These are phyloP conservation scores for Teinopalpus imperialis DNA, from an alignment of 2,888 invertebrate species.

Conservation along the genomic window DNA sequence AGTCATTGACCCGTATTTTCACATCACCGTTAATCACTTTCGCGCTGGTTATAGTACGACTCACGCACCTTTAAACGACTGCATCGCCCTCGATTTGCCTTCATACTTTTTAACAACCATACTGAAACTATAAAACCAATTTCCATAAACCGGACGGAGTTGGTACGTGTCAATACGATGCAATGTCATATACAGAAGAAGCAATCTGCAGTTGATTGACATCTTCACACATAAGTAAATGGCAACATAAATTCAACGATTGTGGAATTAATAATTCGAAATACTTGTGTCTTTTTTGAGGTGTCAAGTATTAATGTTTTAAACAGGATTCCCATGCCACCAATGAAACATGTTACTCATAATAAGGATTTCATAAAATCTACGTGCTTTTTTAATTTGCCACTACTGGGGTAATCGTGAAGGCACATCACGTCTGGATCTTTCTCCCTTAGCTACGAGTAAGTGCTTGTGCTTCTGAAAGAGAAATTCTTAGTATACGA, in stretches of 20 bases:
- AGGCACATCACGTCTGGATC: conserved; percentile 60
- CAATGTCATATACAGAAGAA: conserved; percentile 8
- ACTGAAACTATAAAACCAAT: conserved; percentile 17
- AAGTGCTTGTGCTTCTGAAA: conserved; percentile 30
- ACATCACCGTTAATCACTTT: conserved; percentile 68
- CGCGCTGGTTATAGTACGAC: conserved; percentile 43
- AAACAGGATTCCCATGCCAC: too few relatives aligned
- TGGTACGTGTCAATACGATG: conserved; percentile 13
- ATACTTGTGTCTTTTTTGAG: conserved; percentile 7
- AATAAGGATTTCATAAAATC: background rate
- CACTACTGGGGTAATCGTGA: conserved; percentile 41
- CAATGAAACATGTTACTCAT: too few relatives aligned
- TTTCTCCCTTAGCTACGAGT: conserved; percentile 35
- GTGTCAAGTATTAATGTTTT: conserved; percentile 13
- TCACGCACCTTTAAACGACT: conserved; percentile 42
- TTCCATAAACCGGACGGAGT: conserved; percentile 7
- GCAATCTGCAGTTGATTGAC: conserved; percentile 20
- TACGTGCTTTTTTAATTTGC: too few relatives aligned
- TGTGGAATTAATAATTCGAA: conserved; percentile 5
- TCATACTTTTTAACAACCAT: conserved; percentile 21
- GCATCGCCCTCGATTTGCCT: conserved; percentile 32
- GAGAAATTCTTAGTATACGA: conserved; percentile 35
- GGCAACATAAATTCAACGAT: background rate
- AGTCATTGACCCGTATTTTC: conserved; percentile 64
- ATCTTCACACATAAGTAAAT: conserved; percentile 10